Base-by-base conservation (phyloP, 2,113 vertebrate genomes). In the Semicossyphus pulcher region DNA sequence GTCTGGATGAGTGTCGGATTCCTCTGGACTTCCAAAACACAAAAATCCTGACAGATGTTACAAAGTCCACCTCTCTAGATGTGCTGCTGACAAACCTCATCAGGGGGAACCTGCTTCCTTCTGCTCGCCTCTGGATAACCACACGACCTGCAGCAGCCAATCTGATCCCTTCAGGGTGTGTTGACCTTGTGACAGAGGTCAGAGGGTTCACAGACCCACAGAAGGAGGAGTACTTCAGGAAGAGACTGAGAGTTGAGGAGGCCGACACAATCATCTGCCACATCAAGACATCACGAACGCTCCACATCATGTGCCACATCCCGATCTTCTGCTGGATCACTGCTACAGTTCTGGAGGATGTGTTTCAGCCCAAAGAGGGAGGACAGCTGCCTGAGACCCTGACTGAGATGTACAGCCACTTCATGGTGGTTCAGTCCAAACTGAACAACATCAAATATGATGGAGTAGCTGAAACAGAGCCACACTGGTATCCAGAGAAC, bases 261-360 rank as follows among this genome's bases (percentile, higher is more conserved):
- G 56, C 47, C 20, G 9, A 0, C 26, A 72, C 15, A 6, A 42
- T 72, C 57, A 60, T 72, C 45, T 61, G 36, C 20, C 56, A 60
- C 47, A 61, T 72, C 20, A 72, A 72, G 57, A 25, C 23, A 7
- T 70, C 66, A 7, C 42, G 4, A 47, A 69, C 20, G 28, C 14
- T 88, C 4, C 52, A 73, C 82, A 82, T 77, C 63, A 85, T 88
- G 83, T 85, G 86, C 21, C 83, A 80, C 61, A 78, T 88, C 41
- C 83, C 86, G 1, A 28, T 84, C 51, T 89, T 89, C 81, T 76
- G 84, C 53, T 89, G 84, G 70, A 72, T 72, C 69, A 76, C n/a
- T n/a, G n/a, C n/a, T n/a, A n/a, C n/a, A n/a, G n/a, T n/a, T n/a
- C n/a, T n/a, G n/a, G n/a, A n/a, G 32, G 5, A 58, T 0, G 2